Evolutionary conservation across 2,888 invertebrate genomes (phyloP).

Genomic region (Artemia sinica): DNA sequence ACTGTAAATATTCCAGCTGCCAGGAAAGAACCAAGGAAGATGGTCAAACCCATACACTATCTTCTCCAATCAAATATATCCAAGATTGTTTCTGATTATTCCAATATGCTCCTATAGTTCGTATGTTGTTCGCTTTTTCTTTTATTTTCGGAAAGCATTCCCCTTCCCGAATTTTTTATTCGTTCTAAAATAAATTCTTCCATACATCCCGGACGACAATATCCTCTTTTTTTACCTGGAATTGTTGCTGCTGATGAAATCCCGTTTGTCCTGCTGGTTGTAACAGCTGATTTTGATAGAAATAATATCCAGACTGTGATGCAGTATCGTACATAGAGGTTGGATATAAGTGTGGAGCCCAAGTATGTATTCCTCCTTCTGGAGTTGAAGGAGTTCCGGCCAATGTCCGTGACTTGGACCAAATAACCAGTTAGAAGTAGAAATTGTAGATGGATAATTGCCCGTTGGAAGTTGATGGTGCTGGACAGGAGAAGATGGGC

Average conservation of each 20-base stretch:
- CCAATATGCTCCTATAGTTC: too few species aligned
- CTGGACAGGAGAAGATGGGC: background rate
- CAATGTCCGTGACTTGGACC: background rate
- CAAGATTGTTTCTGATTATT: too few species aligned
- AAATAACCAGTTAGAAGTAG: constrained; percentile 2
- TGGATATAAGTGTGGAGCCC: constrained; percentile 4
- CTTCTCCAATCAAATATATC: too few species aligned
- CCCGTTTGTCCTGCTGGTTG: background rate
- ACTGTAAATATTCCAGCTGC: too few species aligned
- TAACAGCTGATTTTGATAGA: background rate
- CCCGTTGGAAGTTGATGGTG: background rate
- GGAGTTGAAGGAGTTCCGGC: background rate
- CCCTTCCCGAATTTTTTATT: too few species aligned
- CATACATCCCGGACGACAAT: too few species aligned
- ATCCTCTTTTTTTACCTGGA: background rate
- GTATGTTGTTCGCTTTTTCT: too few species aligned
- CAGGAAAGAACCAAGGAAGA: too few species aligned
- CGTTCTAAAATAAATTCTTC: too few species aligned
- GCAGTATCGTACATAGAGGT: background rate
- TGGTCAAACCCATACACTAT: too few species aligned
- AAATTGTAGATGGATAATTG: background rate
- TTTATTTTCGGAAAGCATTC: too few species aligned
- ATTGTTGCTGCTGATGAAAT: background rate
- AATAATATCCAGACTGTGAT: constrained; percentile 2
- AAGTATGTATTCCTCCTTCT: constrained; percentile 4